Evolutionary conservation across 2,797 vertebrate genomes (phyloP).

Genomic region (Eutrigla gurnardus): DNA sequence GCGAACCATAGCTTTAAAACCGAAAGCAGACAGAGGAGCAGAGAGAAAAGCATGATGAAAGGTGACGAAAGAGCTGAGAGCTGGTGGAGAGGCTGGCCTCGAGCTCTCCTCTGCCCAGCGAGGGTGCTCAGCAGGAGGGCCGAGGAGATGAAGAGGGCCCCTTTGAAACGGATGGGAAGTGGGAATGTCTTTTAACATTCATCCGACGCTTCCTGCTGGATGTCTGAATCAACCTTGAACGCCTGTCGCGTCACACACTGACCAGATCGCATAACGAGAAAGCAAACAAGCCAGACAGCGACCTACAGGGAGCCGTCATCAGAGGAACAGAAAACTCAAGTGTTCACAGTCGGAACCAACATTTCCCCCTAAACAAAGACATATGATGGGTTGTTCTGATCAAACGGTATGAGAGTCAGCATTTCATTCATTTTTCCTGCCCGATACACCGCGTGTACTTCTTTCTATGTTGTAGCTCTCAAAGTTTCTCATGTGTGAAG

Average conservation of each 20-base stretch:
- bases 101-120: slow-evolving; percentile 34
- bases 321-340: not conserved
- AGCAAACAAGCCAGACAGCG: slow-evolving; percentile 22
- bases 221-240: slow-evolving; percentile 43
- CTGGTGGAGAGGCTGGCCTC: slow-evolving; percentile 25
- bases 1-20: slow-evolving; percentile 13
- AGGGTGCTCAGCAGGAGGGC: slow-evolving; percentile 49
- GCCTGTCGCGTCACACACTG: slow-evolving; percentile 34
- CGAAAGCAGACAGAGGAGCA: not conserved
- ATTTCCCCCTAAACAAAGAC: not conserved
- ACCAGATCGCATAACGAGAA: slow-evolving; percentile 41
- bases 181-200: slow-evolving; percentile 42
- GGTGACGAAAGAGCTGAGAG: slow-evolving; percentile 12
- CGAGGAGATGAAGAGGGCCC: slow-evolving; percentile 41
- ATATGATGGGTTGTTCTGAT: slow-evolving; percentile 9
- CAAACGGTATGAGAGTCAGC: not conserved
- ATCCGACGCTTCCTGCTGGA: slow-evolving; percentile 35
- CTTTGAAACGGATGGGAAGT: slow-evolving; percentile 29
- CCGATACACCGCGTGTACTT: not conserved
- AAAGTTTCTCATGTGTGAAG: no score
- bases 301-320: not conserved
- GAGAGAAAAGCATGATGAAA: slow-evolving; percentile 41
- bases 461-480: not conserved
- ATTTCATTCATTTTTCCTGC: not conserved
- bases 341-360: slow-evolving; percentile 3